Conservation (phyloP, 1,140 invertebrate species). For the Ips nitidus region DNA sequence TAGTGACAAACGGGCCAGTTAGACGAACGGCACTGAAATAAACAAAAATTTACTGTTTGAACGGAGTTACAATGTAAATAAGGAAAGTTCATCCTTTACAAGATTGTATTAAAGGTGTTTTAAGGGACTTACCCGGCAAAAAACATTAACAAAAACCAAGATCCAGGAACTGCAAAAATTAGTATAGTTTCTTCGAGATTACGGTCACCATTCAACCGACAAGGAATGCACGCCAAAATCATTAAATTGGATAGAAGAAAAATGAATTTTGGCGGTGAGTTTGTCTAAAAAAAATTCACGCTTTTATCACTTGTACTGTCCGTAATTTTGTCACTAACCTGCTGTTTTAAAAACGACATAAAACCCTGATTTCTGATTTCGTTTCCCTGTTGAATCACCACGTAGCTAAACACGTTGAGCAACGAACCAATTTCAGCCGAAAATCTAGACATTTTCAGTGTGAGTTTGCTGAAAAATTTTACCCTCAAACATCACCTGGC, state of each 20-base stretch:
- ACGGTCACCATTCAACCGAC: conserved; percentile 71
- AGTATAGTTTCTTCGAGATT: conserved; percentile 89
- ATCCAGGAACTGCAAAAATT: conserved; percentile 88
- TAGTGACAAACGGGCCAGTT: conserved; percentile 96
- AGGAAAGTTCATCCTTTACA: background rate
- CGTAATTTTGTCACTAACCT: conserved; percentile 63
- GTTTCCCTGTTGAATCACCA: conserved; percentile 88
- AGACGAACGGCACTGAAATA: conserved; percentile 78
- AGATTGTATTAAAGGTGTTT: background rate
- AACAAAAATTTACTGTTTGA: background rate
- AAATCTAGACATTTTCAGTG: conserved; percentile 38
- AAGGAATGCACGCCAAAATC: conserved; percentile 91
- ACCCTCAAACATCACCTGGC: conserved; percentile 47
- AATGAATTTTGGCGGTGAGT: conserved; percentile 92
- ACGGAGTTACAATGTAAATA: background rate
- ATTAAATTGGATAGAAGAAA: conserved; percentile 91
- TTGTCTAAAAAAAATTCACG: conserved; percentile 63
- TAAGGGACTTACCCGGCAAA: conserved; percentile 83
- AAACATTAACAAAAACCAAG: conserved; percentile 97
- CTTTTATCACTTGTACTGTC: background rate
- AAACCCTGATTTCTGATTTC: conserved; percentile 94
- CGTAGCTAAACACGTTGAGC: conserved; percentile 81
- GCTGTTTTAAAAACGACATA: conserved; percentile 85
- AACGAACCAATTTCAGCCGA: conserved; percentile 82
- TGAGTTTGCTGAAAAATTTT: too few species aligned